phyloP scores from a whole-genome alignment of 92 coral and sea anemone genomes.

The Zoanthus solanderi region DNA sequence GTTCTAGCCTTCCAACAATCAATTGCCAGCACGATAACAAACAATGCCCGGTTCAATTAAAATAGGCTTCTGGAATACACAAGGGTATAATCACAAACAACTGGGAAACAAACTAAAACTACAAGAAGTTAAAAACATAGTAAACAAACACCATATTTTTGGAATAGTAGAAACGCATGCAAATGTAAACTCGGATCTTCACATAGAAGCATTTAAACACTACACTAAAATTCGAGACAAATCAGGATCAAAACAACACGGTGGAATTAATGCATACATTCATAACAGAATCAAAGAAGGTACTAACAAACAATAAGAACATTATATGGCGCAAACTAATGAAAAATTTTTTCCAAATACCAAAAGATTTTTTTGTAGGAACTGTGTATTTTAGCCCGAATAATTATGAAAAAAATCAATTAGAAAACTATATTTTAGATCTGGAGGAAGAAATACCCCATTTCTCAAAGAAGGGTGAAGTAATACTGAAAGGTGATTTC shows the following conservation, averaged over 20 bases:
- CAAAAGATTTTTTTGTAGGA: slow-evolving; percentile 34
- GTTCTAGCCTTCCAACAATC: background rate
- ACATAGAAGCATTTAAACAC: slow-evolving; percentile 33
- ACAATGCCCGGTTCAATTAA: slow-evolving; percentile 23
- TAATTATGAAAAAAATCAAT: background rate
- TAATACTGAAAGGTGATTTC: slow-evolving; percentile 37
- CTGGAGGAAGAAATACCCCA: slow-evolving; percentile 7
- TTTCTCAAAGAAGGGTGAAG: slow-evolving; percentile 18
- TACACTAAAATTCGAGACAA: slow-evolving; percentile 3
- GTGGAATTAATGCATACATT: slow-evolving; percentile 12
- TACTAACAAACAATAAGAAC: slow-evolving; percentile 1
- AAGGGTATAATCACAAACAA: slow-evolving; percentile 38
- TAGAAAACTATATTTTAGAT: background rate
- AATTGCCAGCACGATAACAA: background rate
- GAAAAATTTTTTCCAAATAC: slow-evolving; percentile 27
- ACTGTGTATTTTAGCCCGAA: slow-evolving; percentile 23
- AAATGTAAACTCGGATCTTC: slow-evolving; percentile 14
- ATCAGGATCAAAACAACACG: slow-evolving; percentile 6
- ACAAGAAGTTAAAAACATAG: slow-evolving; percentile 1
- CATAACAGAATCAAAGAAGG: slow-evolving; percentile 19
- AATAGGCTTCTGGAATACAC: slow-evolving; percentile 41
- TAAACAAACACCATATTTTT: slow-evolving; percentile 25
- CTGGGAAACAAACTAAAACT: slow-evolving; percentile 33
- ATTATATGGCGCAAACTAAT: slow-evolving; percentile 46
- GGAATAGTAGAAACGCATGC: slow-evolving; percentile 42